Evolutionary conservation across 2,113 vertebrate species (phyloP).

Genomic region (Megaceryle maxima): DNA sequence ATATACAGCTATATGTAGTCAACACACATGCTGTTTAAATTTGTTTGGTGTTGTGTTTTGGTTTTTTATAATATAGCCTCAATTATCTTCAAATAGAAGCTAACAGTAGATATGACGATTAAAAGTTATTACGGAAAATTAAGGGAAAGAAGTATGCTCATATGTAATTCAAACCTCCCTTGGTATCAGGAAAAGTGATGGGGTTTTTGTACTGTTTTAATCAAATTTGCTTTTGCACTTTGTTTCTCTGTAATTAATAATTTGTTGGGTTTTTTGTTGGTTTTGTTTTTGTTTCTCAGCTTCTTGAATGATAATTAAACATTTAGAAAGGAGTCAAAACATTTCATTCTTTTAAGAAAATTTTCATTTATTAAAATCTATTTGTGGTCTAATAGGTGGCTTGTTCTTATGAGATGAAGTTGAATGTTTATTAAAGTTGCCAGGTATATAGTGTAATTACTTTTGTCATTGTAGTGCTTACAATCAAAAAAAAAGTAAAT

Average conservation of each 20-base stretch:
- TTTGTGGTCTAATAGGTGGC: background rate
- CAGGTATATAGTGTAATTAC: background rate
- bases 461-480: conserved; percentile 2
- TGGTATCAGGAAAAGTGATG: background rate
- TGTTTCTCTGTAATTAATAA: background rate
- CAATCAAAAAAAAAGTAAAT: background rate
- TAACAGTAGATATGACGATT: background rate
- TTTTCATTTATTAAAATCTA: background rate
- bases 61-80: background rate
- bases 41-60: background rate
- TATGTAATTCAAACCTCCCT: background rate
- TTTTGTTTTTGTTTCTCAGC: background rate
- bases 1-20: background rate
- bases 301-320: background rate
- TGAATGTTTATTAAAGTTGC: background rate
- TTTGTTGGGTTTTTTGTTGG: background rate
- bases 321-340: background rate
- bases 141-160: background rate
- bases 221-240: background rate
- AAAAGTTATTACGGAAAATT: background rate
- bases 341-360: background rate
- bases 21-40: background rate
- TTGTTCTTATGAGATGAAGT: background rate
- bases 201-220: background rate
- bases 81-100: background rate